Evolutionary conservation across 1,140 invertebrate species (phyloP), one percentile per base, ranked within the genome.

Genomic region (Hylyphantes graminicola): DNA sequence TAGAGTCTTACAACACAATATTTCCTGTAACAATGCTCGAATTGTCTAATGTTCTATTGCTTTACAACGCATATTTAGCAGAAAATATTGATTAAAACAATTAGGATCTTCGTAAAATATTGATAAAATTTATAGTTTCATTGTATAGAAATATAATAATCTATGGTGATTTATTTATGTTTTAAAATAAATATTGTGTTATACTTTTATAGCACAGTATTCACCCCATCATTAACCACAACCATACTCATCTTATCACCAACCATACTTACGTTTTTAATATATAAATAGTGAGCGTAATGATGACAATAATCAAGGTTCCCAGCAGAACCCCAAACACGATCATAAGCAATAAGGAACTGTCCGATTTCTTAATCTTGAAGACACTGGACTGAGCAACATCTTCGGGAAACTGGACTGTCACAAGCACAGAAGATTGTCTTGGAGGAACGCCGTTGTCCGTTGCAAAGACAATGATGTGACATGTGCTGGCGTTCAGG

Each of bases 361-460:
- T 74, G 54, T 85, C 82, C 7, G 57, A 53, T 50, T 72, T 85
- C 67, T 80, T 86, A 48, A 68, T 67, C 19, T 78, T 75, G 61
- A 79, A 78, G 13, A 86, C 68, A 35, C 85, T 74, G 9, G 76
- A 76, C 19, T 75, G 72, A 48, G 83, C 70, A 9, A 85, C 63
- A 50, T 76, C 83, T 74, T 86, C 86, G 5, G 93, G 92, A 88
- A 95, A 92, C 86, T 93, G 93, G 54, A 96, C 93, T 61, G 93
- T 93, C 1, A 95, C 93, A 1, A 94, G 94, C 70, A 95, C 94
- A 89, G 93, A 93, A 88, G 86, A 85, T 90, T 92, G 93, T 90
- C 93, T 90, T 0, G 94, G 93, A 59, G 94, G 94, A 53, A 91
- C 90, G 55, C 95, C 95, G 55, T 93, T 93, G 89, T 97, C 96